Percentiles rank a stretch among this genome's conserved stretches.
phyloP scores from a whole-genome alignment of 1,140 invertebrate species.

The Hylaeus volcanicus region DNA sequence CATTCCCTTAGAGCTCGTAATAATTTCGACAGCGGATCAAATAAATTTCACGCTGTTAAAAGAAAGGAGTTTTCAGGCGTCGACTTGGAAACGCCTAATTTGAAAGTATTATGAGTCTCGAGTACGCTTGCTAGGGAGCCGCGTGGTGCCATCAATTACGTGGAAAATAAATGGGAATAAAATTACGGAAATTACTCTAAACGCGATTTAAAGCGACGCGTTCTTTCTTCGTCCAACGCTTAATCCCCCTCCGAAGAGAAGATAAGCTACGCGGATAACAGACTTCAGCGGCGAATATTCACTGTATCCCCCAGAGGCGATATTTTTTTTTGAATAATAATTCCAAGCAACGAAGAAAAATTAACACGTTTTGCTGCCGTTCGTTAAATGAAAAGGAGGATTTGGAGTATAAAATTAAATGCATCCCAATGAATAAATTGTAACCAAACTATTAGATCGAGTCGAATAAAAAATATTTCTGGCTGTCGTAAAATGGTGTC shows the following conservation, averaged over 20 bases:
- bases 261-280: too few relatives aligned
- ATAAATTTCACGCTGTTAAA: constrained; percentile 16
- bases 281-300: too few relatives aligned
- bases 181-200: constrained; percentile 29
- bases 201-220: constrained; percentile 16
- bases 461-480: too few relatives aligned
- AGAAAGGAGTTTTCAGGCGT: neutral
- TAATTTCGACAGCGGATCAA: neutral
- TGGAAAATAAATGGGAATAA: constrained; percentile 1
- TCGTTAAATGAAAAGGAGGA: too few relatives aligned
- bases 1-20: neutral
- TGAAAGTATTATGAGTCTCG: constrained; percentile 31
- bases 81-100: constrained; percentile 1
- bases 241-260: neutral
- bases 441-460: too few relatives aligned
- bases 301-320: too few relatives aligned
- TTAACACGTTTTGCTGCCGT: too few relatives aligned
- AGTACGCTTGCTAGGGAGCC: neutral
- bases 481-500: too few relatives aligned
- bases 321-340: too few relatives aligned
- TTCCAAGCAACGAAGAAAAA: too few relatives aligned
- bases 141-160: constrained; percentile 6
- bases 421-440: too few relatives aligned
- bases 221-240: neutral
- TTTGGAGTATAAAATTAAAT: too few relatives aligned